phyloP scores from a whole-genome alignment of 2,797 vertebrate species.

The Echeneis naucrates region DNA sequence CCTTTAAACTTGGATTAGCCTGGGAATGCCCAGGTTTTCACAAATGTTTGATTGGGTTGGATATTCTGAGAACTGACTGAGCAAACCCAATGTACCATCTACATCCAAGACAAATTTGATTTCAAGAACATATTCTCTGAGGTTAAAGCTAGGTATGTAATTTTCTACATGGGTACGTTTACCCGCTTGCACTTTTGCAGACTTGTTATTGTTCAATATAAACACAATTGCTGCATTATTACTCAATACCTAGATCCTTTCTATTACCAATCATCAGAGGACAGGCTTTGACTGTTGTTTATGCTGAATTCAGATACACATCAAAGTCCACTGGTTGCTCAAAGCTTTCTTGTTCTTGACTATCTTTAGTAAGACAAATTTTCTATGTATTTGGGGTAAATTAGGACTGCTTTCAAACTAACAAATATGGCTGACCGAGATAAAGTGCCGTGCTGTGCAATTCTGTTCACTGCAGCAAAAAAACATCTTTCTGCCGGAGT shows the following conservation, averaged over 20 bases:
- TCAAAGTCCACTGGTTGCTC: slow-evolving; percentile 56
- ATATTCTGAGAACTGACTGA: slow-evolving; percentile 22
- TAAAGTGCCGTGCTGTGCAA: slow-evolving; percentile 32
- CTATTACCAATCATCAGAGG: slow-evolving; percentile 37
- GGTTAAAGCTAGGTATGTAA: background rate
- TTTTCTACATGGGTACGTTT: slow-evolving; percentile 7
- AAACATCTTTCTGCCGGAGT: too few species aligned
- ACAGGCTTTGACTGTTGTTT: slow-evolving; percentile 23
- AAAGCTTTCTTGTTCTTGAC: slow-evolving; percentile 47
- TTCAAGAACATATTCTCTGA: too few species aligned
- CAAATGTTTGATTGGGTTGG: background rate
- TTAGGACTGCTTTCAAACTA: slow-evolving; percentile 57
- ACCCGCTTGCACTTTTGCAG: background rate
- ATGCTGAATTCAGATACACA: slow-evolving; percentile 48
- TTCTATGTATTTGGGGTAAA: slow-evolving; percentile 44
- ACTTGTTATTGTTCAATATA: slow-evolving; percentile 3
- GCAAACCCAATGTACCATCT: background rate
- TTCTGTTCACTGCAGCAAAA: slow-evolving; percentile 18
- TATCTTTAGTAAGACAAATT: slow-evolving; percentile 45
- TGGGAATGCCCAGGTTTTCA: slow-evolving; percentile 19
- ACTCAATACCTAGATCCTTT: slow-evolving; percentile 37
- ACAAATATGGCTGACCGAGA: slow-evolving; percentile 62
- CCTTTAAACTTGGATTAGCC: slow-evolving; percentile 32
- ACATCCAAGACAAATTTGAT: slow-evolving; percentile 5
- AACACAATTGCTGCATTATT: slow-evolving; percentile 23